These are phyloP conservation scores for Hedya salicella DNA, from an alignment of 2,888 invertebrate genomes.

Conservation along the genomic window DNA sequence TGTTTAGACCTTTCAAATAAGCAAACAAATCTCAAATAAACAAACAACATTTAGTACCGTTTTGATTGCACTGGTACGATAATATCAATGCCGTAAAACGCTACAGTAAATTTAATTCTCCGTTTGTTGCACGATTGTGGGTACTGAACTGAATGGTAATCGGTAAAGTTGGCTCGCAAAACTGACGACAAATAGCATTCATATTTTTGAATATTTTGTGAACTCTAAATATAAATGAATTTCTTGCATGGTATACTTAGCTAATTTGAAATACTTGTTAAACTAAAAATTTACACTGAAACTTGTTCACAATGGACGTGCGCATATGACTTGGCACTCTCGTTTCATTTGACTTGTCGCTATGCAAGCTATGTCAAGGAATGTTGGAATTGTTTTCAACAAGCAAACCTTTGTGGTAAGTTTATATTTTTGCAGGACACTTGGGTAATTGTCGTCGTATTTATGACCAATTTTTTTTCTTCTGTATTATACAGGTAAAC, in stretches of 20 bases:
- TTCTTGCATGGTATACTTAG: not conserved
- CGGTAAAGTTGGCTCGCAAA: conserved; percentile 26
- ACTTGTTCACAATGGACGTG: too few species aligned
- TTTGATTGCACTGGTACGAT: conserved; percentile 15
- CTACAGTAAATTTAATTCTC: conserved; percentile 19
- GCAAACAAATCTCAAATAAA: conserved; percentile 18
- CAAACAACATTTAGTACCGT: conserved; percentile 24
- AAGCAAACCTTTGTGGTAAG: too few species aligned
- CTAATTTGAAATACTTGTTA: not conserved
- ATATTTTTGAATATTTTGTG: not conserved
- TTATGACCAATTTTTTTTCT: too few species aligned
- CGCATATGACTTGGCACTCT: too few species aligned
- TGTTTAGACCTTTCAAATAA: not conserved
- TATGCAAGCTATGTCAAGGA: too few species aligned
- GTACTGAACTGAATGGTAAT: conserved; percentile 8
- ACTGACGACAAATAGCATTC: not conserved
- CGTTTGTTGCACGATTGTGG: conserved; percentile 8
- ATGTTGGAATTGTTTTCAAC: too few species aligned
- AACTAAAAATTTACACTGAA: too few species aligned
- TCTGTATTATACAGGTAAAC: too few species aligned
- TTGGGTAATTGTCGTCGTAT: too few species aligned
- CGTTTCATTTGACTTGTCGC: too few species aligned
- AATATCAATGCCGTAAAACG: conserved; percentile 26
- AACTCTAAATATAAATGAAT: not conserved
- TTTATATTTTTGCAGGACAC: too few species aligned